These are phyloP conservation scores for Pterostichus niger DNA, from an alignment of 2,888 invertebrate genomes.

Conservation along the genomic window DNA sequence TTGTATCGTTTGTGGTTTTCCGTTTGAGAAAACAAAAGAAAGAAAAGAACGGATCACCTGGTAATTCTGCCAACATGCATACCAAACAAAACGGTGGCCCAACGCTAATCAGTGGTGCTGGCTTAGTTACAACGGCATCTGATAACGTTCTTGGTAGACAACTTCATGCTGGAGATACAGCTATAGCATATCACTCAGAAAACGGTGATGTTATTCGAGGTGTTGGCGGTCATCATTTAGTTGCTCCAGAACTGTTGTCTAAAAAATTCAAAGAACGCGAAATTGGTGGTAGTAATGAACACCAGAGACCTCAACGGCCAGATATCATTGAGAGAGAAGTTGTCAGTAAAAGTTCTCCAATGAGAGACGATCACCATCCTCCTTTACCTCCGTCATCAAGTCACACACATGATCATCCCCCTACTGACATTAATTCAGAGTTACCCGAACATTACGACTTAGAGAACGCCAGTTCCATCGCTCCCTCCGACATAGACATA, in stretches of 20 bases:
- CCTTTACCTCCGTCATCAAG: conserved; percentile 88
- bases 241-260: conserved; percentile 91
- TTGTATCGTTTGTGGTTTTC: conserved; percentile 95
- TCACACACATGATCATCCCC: conserved; percentile 86
- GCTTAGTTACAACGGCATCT: conserved; percentile 83
- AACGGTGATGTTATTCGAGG: conserved; percentile 87
- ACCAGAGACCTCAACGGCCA: conserved; percentile 90
- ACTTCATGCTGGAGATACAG: conserved; percentile 84
- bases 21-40: conserved; percentile 92
- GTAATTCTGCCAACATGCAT: conserved; percentile 85
- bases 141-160: conserved; percentile 84
- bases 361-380: conserved; percentile 88
- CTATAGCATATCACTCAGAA: conserved; percentile 86
- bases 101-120: conserved; percentile 85
- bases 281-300: conserved; percentile 83
- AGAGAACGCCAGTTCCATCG: conserved; percentile 98
- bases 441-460: conserved; percentile 96
- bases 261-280: conserved; percentile 94
- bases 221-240: conserved; percentile 87
- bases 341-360: conserved; percentile 89
- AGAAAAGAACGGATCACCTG: conserved; percentile 87
- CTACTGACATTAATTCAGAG: conserved; percentile 88
- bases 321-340: conserved; percentile 96
- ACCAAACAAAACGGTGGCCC: conserved; percentile 88
- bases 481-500: conserved; percentile 97